Conservation (phyloP, 2,797 vertebrate genomes). For the Danionella dracula region DNA sequence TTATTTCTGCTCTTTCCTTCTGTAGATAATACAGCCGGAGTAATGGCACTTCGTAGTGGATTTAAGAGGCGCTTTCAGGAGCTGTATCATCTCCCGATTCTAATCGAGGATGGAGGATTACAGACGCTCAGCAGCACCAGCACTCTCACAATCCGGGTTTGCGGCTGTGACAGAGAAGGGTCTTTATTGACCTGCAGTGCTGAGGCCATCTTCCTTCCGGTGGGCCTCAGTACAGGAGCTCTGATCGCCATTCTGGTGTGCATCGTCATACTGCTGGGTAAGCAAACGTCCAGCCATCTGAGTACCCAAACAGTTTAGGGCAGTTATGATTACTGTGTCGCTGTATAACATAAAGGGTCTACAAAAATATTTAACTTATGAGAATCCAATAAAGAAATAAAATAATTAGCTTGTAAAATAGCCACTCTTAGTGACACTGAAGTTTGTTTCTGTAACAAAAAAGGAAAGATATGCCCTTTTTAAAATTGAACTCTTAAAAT, state of each 20-base stretch:
- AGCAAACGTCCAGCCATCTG: constrained; percentile 50
- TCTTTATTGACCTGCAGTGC: constrained; percentile 89
- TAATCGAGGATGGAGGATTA: constrained; percentile 92
- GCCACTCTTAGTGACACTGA: no score
- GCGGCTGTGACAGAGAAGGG: constrained; percentile 86
- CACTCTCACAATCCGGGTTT: constrained; percentile 91
- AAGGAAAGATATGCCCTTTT: no score
- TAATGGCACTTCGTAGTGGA: constrained; percentile 81
- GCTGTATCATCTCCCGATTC: constrained; percentile 82
- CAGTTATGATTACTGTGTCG: no score
- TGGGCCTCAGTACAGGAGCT: constrained; percentile 94
- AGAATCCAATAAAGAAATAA: no score
- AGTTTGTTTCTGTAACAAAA: no score
- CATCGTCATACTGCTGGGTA: constrained; percentile 90
- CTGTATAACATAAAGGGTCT: no score
- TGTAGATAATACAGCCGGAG: constrained; percentile 92
- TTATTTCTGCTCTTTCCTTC: neutral
- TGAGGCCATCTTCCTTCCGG: constrained; percentile 92
- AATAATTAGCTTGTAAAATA: no score
- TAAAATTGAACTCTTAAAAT: no score
- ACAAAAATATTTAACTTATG: no score
- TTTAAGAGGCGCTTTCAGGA: constrained; percentile 88
- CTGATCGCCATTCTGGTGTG: constrained; percentile 93
- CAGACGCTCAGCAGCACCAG: constrained; percentile 92
- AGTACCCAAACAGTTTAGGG: neutral